Conservation (phyloP, 23 tunicate genomes). For the Diplosoma virens region DNA sequence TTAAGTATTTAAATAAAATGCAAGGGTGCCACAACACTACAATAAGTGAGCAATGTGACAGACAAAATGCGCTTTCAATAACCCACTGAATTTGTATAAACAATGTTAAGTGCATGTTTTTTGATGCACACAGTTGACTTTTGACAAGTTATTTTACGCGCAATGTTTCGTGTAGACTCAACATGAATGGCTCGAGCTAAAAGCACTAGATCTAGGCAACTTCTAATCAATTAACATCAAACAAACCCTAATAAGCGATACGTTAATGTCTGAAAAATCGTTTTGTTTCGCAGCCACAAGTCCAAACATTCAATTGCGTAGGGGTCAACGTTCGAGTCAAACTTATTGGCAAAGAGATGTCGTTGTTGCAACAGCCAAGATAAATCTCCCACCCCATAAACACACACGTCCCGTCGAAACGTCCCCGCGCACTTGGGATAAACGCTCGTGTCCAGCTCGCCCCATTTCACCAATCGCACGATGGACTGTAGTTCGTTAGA, state of each 20-base stretch:
- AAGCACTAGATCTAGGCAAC: no score
- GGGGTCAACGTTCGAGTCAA: conserved; percentile 60
- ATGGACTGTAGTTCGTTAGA: conserved; percentile 79
- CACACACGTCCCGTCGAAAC: conserved; percentile 76
- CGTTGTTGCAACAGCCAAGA: conserved; percentile 79
- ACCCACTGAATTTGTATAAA: no score
- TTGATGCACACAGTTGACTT: no score
- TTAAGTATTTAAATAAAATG: no score
- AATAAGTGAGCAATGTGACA: no score
- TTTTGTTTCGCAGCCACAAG: conserved; percentile 67
- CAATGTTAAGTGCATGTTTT: no score
- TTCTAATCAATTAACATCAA: no score
- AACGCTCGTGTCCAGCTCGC: conserved; percentile 65
- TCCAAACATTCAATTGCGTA: conserved; percentile 79
- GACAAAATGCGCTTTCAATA: no score
- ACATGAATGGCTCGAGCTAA: no score
- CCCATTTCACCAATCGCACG: conserved; percentile 88
- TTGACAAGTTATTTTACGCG: no score
- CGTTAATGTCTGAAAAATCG: conserved; percentile 38
- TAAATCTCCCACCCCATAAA: conserved; percentile 93
- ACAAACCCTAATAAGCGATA: conserved; percentile 48
- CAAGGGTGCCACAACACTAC: no score
- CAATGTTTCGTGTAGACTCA: no score
- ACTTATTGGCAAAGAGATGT: conserved; percentile 97
- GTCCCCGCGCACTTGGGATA: conserved; percentile 90